Evolutionary conservation across 2,888 invertebrate species (phyloP), one percentile per base, ranked within the genome.

Genomic region (Apocheima hispidaria): DNA sequence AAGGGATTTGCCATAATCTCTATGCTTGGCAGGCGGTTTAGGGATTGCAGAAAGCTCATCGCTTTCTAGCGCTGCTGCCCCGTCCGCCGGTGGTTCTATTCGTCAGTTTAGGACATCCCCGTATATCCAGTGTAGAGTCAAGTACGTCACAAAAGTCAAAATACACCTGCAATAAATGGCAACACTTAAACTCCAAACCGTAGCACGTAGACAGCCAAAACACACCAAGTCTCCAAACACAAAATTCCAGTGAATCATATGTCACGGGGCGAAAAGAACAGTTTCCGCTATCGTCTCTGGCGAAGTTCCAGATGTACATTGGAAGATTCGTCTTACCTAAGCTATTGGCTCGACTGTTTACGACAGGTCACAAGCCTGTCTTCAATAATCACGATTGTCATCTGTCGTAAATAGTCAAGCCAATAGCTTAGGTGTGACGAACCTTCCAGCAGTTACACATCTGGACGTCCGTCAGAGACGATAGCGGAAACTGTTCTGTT

Each of bases 401-500:
- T 7, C 33, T n/a, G 30, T 30, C 10, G 10, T n/a, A 2, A n/a
- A 33, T 4, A n/a, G 33, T n/a, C 0, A 0, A 33, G n/a, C 12
- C 33, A 33, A 16, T 16, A 21, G 12, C 20, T 41, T 21, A 21
- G 21, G 5, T 26, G 14, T 43, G 26, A 43, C 26, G 26, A 26
- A 43, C 26, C 26, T 26, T 26, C 4, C 40, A 41, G 60, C n/a
- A n/a, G n/a, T n/a, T 60, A 53, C 51, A 60, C 40, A 60, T 57
- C 60, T 68, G 68, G 65, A 68, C 60, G 60, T 44, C 36, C 14
- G 61, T 63, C 65, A 64, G 63, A 28, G 51, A 43, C 51, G 59
- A 57, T 56, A 52, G 62, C 58, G 52, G 54, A 59, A 61, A 65
- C 63, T 62, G 60, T 57, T 63, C 62, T 66, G 53, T 61, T 62